phyloP scores from a whole-genome alignment of 2,888 invertebrate species.

The Lycaena phlaeas region DNA sequence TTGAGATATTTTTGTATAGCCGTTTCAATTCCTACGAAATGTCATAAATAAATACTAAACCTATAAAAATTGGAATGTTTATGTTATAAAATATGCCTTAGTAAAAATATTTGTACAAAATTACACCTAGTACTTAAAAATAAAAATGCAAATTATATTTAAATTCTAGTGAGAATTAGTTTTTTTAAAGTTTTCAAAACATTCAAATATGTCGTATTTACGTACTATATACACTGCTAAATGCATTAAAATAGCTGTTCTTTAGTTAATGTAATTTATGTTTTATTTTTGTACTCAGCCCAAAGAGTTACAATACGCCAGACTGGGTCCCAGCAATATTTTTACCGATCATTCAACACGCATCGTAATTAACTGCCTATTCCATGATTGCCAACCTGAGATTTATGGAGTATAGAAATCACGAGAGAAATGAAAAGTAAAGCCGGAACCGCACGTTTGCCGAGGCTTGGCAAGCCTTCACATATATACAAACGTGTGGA shows the following conservation, averaged over 20 bases:
- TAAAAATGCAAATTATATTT: conserved; percentile 13
- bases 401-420: too few relatives aligned
- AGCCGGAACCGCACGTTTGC: too few relatives aligned
- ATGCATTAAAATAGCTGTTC: not conserved
- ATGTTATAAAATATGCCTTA: conserved; percentile 7
- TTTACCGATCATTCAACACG: too few relatives aligned
- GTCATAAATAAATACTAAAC: not conserved
- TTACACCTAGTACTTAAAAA: conserved; percentile 11
- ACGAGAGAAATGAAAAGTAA: too few relatives aligned
- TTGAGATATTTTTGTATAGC: not conserved
- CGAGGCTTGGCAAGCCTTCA: too few relatives aligned
- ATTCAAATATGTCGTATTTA: not conserved
- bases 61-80: conserved; percentile 24
- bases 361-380: too few relatives aligned
- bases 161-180: not conserved
- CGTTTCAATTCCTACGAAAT: too few relatives aligned
- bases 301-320: not conserved
- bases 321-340: not conserved
- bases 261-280: not conserved
- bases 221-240: too few relatives aligned
- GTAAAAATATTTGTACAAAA: conserved; percentile 14
- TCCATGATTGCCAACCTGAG: too few relatives aligned
- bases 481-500: too few relatives aligned
- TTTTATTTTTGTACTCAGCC: not conserved
- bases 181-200: not conserved